Conservation (phyloP, 2,888 invertebrate genomes). For the Cosmia pyralina region DNA sequence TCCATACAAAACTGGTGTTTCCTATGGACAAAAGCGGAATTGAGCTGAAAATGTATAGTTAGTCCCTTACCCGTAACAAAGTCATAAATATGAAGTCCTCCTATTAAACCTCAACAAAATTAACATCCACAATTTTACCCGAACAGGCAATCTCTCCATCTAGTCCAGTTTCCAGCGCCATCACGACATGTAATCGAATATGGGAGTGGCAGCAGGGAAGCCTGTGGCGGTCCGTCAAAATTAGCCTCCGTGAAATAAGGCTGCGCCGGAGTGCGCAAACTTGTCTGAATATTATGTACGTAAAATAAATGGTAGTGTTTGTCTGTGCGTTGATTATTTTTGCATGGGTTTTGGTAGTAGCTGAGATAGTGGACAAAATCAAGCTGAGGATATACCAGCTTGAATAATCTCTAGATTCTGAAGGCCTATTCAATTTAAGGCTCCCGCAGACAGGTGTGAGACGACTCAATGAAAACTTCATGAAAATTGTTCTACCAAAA, state of each 20-base stretch:
- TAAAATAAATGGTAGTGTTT: constrained; percentile 1
- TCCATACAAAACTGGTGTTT: too few species aligned
- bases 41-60: too few species aligned
- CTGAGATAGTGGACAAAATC: neutral
- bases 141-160: constrained; percentile 34
- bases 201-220: constrained; percentile 62
- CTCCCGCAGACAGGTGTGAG: too few species aligned
- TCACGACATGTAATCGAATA: constrained; percentile 59
- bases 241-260: constrained; percentile 74
- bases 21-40: too few species aligned
- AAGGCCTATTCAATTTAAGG: neutral
- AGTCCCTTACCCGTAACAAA: too few species aligned
- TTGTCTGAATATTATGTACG: constrained; percentile 15
- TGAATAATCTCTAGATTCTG: too few species aligned
- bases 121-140: constrained; percentile 7
- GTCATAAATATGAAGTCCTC: too few species aligned
- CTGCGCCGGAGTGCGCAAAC: constrained; percentile 42
- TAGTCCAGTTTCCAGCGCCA: constrained; percentile 36
- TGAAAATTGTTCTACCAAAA: too few species aligned
- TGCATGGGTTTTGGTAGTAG: neutral
- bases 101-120: neutral
- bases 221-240: constrained; percentile 74
- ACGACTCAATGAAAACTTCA: too few species aligned
- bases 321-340: constrained; percentile 14
- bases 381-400: neutral